A percentile compares a stretch with the other conserved stretches of the same genome.
Evolutionary conservation across 2,888 invertebrate genomes (phyloP).

Genomic region (Drosophila infuscata): DNA sequence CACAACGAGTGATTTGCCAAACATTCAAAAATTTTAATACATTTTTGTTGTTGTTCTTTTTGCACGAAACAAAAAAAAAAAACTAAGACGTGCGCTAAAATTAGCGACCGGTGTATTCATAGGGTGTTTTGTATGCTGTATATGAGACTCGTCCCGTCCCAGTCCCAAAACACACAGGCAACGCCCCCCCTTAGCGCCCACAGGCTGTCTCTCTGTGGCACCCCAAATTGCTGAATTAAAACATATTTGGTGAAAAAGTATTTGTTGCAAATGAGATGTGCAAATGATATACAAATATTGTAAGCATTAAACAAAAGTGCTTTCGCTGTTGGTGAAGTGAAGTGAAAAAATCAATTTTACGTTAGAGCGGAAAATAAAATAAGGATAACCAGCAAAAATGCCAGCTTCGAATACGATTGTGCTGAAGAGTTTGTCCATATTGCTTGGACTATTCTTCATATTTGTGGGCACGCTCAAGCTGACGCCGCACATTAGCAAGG

Average conservation of each 20-base stretch:
- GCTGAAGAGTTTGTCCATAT: conserved; percentile 94
- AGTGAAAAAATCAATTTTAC: conserved; percentile 33
- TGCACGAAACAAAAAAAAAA: conserved; percentile 40
- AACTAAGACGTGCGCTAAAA: conserved; percentile 68
- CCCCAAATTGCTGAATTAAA: conserved; percentile 51
- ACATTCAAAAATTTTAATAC: conserved; percentile 61
- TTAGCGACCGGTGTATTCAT: conserved; percentile 73
- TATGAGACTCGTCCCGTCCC: conserved; percentile 33
- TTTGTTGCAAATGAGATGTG: conserved; percentile 34
- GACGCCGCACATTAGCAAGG: conserved; percentile 96
- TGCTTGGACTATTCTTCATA: conserved; percentile 97
- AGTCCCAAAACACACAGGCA: conserved; percentile 27
- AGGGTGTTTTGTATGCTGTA: conserved; percentile 66
- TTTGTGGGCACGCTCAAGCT: conserved; percentile 97
- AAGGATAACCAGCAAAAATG: conserved; percentile 70
- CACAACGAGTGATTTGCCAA: conserved; percentile 66
- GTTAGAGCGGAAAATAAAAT: conserved; percentile 5
- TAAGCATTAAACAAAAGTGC: conserved; percentile 8
- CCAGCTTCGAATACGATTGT: conserved; percentile 89
- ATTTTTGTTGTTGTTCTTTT: conserved; percentile 36
- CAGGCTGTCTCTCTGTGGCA: conserved; percentile 10
- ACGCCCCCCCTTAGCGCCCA: conserved; percentile 14
- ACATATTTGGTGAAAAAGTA: conserved; percentile 39
- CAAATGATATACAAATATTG: conserved; percentile 20
- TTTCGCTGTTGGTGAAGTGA: conserved; percentile 11